These are phyloP conservation scores for Thera britannica DNA, from an alignment of 2,888 invertebrate genomes.

Conservation along the genomic window DNA sequence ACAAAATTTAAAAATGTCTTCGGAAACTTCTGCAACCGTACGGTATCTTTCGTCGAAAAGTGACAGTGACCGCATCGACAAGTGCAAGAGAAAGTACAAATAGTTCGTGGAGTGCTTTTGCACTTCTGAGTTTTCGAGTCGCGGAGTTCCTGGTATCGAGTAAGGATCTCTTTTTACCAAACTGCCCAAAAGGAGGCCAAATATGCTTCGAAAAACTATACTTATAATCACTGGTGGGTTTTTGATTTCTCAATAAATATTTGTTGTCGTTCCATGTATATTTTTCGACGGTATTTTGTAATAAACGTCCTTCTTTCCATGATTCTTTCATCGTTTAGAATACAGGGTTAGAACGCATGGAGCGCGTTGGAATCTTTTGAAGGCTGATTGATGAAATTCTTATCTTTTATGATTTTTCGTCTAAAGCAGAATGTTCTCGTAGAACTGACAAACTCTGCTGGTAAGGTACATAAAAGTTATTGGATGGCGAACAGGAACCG, in stretches of 20 bases:
- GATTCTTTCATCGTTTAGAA: background rate
- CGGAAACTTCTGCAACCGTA: background rate
- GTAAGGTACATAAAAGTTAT: too few species aligned
- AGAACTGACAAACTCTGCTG: background rate
- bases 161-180: background rate
- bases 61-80: constrained; percentile 61
- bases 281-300: too few species aligned
- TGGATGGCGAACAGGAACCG: background rate
- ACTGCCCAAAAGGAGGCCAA: too few species aligned
- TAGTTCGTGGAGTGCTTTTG: constrained; percentile 19
- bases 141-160: background rate
- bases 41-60: constrained; percentile 42
- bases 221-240: too few species aligned
- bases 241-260: too few species aligned
- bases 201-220: too few species aligned
- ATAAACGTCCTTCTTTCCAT: background rate
- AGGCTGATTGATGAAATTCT: background rate
- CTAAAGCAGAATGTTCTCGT: background rate
- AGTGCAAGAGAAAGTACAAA: constrained; percentile 51
- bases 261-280: too few species aligned
- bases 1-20: background rate
- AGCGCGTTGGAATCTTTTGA: constrained; percentile 60
- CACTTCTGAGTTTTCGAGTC: background rate
- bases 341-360: background rate
- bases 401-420: constrained; percentile 1